Evolutionary conservation across 2,888 invertebrate genomes (phyloP).

Genomic region (Latrodectus hesperus): DNA sequence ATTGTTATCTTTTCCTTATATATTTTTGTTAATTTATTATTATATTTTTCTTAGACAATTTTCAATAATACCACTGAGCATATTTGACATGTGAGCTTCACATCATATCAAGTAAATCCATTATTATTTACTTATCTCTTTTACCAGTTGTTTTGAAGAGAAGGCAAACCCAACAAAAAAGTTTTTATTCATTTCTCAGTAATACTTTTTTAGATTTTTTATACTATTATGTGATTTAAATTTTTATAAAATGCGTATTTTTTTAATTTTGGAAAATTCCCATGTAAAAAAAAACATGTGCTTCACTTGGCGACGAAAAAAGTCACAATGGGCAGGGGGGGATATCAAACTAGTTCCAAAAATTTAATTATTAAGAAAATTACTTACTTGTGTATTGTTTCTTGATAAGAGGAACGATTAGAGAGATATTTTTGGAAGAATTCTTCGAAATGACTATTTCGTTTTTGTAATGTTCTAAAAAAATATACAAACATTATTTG

Average conservation of each 20-base stretch:
- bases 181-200: neutral
- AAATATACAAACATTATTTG: neutral
- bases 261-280: neutral
- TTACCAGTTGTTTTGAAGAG: no score
- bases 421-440: slow-evolving; percentile 37
- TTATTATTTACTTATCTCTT: no score
- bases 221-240: neutral
- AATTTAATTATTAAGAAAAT: neutral
- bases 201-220: no score
- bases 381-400: slow-evolving; percentile 28
- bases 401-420: slow-evolving; percentile 34
- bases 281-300: neutral
- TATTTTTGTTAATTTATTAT: no score
- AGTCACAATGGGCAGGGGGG: no score
- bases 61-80: no score
- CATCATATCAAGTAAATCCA: no score
- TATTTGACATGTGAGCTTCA: no score
- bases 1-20: no score
- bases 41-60: no score
- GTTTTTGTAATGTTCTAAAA: slow-evolving; percentile 33
- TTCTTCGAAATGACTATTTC: slow-evolving; percentile 24
- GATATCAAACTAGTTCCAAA: no score
- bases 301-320: no score
- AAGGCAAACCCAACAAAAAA: neutral
- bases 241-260: neutral